These are phyloP conservation scores for Apostichopus californicus DNA, from an alignment of 35 echinoderm and acorn worm genomes.

Conservation along the genomic window DNA sequence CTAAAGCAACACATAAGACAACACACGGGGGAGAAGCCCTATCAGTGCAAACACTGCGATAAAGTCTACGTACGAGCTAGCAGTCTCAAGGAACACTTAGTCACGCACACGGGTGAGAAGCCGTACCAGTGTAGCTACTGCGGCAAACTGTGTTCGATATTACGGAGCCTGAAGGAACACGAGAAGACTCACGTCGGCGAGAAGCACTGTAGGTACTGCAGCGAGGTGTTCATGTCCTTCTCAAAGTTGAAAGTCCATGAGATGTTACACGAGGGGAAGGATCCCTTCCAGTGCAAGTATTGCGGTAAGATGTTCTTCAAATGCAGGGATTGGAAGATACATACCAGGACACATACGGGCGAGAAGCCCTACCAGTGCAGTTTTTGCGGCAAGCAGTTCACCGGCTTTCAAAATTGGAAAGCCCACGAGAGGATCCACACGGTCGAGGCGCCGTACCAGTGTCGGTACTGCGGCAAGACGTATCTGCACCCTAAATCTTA, in stretches of 20 bases:
- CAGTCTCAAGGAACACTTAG: not conserved
- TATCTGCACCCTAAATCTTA: not conserved
- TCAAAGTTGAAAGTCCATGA: not conserved
- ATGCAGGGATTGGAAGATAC: not conserved
- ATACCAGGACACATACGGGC: not conserved
- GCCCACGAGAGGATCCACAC: not conserved
- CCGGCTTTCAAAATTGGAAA: not conserved
- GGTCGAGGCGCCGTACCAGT: not conserved
- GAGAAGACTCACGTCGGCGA: not conserved
- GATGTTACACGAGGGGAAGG: not conserved
- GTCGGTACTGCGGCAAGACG: not conserved
- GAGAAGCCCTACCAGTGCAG: not conserved
- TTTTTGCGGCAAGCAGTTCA: not conserved
- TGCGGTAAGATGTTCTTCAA: not conserved
- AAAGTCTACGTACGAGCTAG: not conserved
- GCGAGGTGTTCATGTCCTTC: not conserved
- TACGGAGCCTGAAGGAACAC: not conserved
- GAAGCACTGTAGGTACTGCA: not conserved
- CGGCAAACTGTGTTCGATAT: not conserved
- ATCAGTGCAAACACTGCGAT: not conserved
- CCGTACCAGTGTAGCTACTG: not conserved
- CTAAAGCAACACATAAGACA: constrained; percentile 36
- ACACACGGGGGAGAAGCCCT: constrained; percentile 82
- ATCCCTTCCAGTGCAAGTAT: not conserved
- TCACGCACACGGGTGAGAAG: not conserved